phyloP scores from a whole-genome alignment of 2,113 vertebrate genomes.

The Picathartes gymnocephalus region DNA sequence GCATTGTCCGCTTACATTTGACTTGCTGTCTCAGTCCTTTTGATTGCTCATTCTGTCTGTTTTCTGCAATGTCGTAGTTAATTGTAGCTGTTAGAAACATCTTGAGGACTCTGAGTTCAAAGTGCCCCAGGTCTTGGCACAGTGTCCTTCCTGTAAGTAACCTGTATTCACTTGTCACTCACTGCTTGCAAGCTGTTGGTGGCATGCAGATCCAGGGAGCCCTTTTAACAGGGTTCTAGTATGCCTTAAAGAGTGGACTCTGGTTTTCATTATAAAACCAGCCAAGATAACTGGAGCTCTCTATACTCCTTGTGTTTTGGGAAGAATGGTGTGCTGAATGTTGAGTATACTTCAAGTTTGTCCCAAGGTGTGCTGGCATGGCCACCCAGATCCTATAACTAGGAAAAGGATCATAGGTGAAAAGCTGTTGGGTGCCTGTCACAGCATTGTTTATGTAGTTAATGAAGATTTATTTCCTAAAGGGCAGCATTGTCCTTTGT shows the following conservation, averaged over 20 bases:
- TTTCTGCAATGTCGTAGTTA: background rate
- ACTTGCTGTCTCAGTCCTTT: background rate
- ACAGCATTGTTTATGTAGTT: background rate
- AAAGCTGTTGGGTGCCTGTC: background rate
- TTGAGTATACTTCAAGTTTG: background rate
- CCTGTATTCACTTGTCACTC: background rate
- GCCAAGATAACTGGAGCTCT: background rate
- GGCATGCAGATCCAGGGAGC: background rate
- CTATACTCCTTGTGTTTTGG: background rate
- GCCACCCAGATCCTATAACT: background rate
- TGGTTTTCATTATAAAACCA: background rate
- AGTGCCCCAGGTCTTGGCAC: background rate
- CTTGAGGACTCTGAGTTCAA: background rate
- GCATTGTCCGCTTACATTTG: background rate
- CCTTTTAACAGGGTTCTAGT: background rate
- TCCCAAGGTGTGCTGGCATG: background rate
- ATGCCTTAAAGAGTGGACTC: background rate
- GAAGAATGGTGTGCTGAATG: background rate
- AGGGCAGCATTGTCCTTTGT: background rate
- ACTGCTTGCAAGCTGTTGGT: background rate
- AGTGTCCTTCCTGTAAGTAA: background rate
- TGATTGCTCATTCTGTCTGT: background rate
- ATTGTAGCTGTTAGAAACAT: background rate
- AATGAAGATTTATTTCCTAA: background rate
- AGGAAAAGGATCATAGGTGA: background rate